Evolutionary conservation across 1,140 invertebrate genomes (phyloP).

Genomic region (Andrena cerasifolii): DNA sequence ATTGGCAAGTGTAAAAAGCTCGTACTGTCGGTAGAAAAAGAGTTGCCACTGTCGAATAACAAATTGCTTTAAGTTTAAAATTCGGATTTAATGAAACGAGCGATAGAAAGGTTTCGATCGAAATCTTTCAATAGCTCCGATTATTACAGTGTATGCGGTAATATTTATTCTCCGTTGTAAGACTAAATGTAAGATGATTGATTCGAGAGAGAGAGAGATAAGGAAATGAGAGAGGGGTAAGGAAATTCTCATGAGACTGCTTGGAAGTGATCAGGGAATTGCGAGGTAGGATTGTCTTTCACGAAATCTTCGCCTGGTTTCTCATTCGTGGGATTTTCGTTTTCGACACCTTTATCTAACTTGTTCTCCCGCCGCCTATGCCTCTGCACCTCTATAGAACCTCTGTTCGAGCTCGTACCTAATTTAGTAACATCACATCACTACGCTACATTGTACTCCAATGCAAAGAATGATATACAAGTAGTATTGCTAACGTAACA

Average conservation of each 20-base stretch:
- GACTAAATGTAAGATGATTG: slow-evolving; percentile 31
- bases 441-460: background rate
- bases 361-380: slow-evolving; percentile 25
- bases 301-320: slow-evolving; percentile 60
- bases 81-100: background rate
- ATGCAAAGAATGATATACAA: background rate
- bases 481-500: too few species aligned
- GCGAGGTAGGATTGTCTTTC: slow-evolving; percentile 54
- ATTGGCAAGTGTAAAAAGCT: background rate
- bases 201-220: background rate
- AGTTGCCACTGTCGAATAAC: background rate
- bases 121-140: background rate
- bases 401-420: slow-evolving; percentile 67
- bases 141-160: slow-evolving; percentile 7
- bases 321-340: slow-evolving; percentile 64
- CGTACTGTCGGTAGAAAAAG: background rate
- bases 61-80: background rate
- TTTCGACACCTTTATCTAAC: slow-evolving; percentile 63
- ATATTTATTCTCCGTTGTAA: slow-evolving; percentile 42
- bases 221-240: background rate
- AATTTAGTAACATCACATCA: slow-evolving; percentile 42
- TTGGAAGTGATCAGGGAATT: slow-evolving; percentile 48
- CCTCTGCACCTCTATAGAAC: slow-evolving; percentile 44
- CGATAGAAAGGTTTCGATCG: background rate
- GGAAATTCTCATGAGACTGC: slow-evolving; percentile 20